These are phyloP conservation scores for Polyommatus iphigenia DNA, from an alignment of 2,888 invertebrate genomes.

Conservation along the genomic window DNA sequence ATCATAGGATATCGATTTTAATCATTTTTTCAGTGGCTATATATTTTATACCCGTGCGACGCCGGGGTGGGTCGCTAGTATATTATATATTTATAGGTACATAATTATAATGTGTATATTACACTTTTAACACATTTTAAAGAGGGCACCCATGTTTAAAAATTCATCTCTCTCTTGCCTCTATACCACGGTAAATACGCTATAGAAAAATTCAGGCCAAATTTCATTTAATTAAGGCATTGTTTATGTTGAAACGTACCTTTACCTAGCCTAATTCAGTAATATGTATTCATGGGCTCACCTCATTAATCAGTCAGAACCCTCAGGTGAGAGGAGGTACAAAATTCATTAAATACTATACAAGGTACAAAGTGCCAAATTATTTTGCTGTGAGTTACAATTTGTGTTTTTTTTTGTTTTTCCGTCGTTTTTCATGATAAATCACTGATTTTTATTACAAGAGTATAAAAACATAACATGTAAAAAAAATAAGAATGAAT, in stretches of 20 bases:
- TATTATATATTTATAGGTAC: too few relatives aligned
- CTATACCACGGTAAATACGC: neutral
- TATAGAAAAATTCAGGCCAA: neutral
- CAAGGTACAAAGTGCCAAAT: neutral
- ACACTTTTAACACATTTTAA: too few relatives aligned
- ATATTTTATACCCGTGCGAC: too few relatives aligned
- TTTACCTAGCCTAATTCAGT: slow-evolving; percentile 52
- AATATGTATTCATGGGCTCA: slow-evolving; percentile 72
- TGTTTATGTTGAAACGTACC: neutral
- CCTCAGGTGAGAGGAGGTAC: slow-evolving; percentile 35
- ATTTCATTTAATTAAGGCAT: neutral
- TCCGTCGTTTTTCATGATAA: neutral
- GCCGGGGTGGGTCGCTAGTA: too few relatives aligned
- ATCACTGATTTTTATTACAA: neutral
- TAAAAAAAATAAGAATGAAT: too few relatives aligned
- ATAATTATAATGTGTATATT: too few relatives aligned
- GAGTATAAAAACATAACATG: neutral
- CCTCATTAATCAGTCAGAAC: slow-evolving; percentile 58
- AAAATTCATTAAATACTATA: slow-evolving; percentile 46
- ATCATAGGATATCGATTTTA: too few relatives aligned
- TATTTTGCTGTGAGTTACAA: neutral
- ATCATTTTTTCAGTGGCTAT: too few relatives aligned
- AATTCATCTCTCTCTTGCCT: too few relatives aligned
- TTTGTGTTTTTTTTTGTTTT: neutral
- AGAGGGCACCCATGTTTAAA: too few relatives aligned